Evolutionary conservation across 2,797 vertebrate genomes (phyloP), one percentile per base, ranked within the genome.

Genomic region (Rhodeus uyekii): DNA sequence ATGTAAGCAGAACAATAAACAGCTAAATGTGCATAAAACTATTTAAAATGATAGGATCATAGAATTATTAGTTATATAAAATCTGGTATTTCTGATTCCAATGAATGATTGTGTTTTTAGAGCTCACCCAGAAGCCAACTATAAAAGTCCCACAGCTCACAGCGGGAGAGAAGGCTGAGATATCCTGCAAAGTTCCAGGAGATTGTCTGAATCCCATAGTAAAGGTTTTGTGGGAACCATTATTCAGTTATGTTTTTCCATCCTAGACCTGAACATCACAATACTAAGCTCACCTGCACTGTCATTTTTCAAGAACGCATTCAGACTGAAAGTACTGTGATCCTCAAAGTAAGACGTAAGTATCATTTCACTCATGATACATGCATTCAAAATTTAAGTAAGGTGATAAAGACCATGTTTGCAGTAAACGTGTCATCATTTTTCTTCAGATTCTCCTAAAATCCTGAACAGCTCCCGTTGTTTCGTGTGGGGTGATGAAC

Each of bases 201-300:
- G 0, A 22, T 8, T 76, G 55, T 12, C 0, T 5, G 1, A 8
- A 13, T 13, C 10, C 1, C 16, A 22, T 3, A 44, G 3, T 24
- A 42, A 10, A 32, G 4, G 5, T 61, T 14, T 24, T 13, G 0
- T 0, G 0, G 0, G 1, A 0, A 22, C 0, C 0, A 0, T 0
- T n/a, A 0, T 63, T 76, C 75, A n/a, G 1, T 18, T 14, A 13
- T 77, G 4, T 14, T 7, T 77, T 64, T 77, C 5, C 12, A 48
- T 46, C 42, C 75, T 24, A 8, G 64, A 7, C 13, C 27, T 34
- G 19, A 48, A n/a, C 39, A 77, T 48, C 75, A 77, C 39, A 64
- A 77, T 34, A 64, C 75, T 77, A n/a, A 34, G n/a, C n/a, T n/a
- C n/a, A n/a, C n/a, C n/a, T n/a, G n/a, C n/a, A n/a, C n/a, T n/a